Percentiles rank a stretch among this genome's conserved stretches.
Conservation (phyloP, 2,888 invertebrate species). For the Girardia tigrina region DNA sequence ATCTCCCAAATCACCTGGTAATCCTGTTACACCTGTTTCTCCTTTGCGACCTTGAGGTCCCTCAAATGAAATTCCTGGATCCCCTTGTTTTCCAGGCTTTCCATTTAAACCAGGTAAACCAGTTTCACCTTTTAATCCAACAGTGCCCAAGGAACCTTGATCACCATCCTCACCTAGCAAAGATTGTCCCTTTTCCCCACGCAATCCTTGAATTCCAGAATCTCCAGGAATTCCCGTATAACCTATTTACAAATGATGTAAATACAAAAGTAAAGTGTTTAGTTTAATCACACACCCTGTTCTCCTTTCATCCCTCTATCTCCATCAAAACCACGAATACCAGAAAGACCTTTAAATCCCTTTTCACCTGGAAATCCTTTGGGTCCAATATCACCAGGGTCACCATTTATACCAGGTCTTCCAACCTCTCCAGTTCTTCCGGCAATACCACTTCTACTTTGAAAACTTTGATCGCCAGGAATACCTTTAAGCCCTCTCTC, state of each 20-base stretch:
- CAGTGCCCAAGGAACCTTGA: not conserved
- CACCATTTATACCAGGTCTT: not conserved
- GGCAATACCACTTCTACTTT: not conserved
- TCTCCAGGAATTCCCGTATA: not conserved
- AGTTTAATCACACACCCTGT: not conserved
- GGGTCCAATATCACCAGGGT: not conserved
- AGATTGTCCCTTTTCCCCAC: not conserved
- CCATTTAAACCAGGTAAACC: conserved; percentile 20
- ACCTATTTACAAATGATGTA: not conserved
- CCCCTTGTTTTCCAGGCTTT: conserved; percentile 16
- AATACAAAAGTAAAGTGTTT: not conserved
- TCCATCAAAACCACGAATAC: not conserved
- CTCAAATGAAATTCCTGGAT: not conserved
- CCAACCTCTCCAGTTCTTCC: not conserved
- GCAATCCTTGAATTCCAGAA: not conserved
- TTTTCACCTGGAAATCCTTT: not conserved
- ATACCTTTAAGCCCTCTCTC: not conserved
- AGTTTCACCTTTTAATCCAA: not conserved
- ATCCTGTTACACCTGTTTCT: not conserved
- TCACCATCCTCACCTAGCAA: not conserved
- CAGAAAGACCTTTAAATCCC: not conserved
- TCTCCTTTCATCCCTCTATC: not conserved
- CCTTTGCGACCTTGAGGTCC: not conserved
- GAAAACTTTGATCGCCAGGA: not conserved
- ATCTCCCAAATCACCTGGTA: not conserved